Percentiles rank a stretch among this genome's conserved stretches.
Conservation (phyloP, 2,888 invertebrate genomes). For the Dynastes grantii region DNA sequence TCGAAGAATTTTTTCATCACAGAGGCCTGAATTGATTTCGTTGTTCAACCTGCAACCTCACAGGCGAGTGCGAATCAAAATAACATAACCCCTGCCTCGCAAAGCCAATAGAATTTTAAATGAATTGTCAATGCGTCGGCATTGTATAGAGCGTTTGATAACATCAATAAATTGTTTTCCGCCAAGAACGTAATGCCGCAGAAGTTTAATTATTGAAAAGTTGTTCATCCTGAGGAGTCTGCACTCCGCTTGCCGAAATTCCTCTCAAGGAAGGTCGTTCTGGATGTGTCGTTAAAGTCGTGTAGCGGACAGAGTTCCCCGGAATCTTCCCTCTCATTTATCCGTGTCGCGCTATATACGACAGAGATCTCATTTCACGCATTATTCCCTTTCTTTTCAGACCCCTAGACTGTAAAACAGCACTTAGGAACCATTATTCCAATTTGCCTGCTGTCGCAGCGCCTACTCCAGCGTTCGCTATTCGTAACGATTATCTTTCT, state of each 20-base stretch:
- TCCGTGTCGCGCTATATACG: conserved; percentile 37
- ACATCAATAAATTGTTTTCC: conserved; percentile 41
- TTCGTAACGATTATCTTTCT: conserved; percentile 43
- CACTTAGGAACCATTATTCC: conserved; percentile 57
- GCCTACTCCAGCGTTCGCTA: conserved; percentile 37
- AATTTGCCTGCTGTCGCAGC: conserved; percentile 51
- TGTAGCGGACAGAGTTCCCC: conserved; percentile 41
- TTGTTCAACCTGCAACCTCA: too few species aligned
- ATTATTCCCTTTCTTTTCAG: conserved; percentile 47
- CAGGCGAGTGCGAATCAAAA: too few species aligned
- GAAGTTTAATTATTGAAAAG: conserved; percentile 45
- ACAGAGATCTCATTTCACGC: conserved; percentile 46
- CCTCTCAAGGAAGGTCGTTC: conserved; percentile 40
- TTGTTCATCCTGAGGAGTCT: conserved; percentile 18
- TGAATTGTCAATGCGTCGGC: conserved; percentile 1
- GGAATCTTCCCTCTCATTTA: conserved; percentile 46
- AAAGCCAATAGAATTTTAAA: conserved; percentile 7
- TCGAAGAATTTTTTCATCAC: too few species aligned
- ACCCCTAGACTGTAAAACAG: conserved; percentile 53
- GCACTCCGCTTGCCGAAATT: conserved; percentile 19
- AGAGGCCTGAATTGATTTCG: too few species aligned
- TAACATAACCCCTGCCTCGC: not conserved
- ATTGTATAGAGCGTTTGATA: not conserved
- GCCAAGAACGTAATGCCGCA: conserved; percentile 25
- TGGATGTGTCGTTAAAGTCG: conserved; percentile 45